Evolutionary conservation across 2,113 vertebrate genomes (phyloP).

Genomic region (Bombycilla garrulus): DNA sequence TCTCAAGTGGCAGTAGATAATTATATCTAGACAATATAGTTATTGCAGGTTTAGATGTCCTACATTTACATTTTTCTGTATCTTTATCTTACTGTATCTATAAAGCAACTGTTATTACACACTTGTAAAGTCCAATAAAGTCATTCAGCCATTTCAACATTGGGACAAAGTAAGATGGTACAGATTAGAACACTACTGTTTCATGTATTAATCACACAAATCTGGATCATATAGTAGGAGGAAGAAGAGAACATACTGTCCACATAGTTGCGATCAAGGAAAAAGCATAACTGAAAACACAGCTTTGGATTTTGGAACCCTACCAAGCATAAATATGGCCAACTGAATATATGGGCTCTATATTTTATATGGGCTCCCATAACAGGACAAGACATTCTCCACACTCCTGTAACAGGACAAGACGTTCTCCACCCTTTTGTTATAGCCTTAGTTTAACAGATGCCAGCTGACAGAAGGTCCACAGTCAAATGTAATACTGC

Average conservation of each 20-base stretch:
- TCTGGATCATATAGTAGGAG: not conserved
- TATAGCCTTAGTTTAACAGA: not conserved
- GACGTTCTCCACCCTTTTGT: not conserved
- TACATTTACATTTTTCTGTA: not conserved
- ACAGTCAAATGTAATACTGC: not conserved
- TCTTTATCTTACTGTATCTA: not conserved
- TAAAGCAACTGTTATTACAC: not conserved
- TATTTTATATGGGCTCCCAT: not conserved
- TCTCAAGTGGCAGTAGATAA: not conserved
- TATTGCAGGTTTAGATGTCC: not conserved
- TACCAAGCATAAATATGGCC: not conserved
- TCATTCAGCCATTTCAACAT: not conserved
- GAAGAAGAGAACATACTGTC: not conserved
- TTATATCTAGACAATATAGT: not conserved
- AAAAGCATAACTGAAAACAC: not conserved
- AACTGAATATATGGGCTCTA: not conserved
- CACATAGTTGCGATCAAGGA: not conserved
- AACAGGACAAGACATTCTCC: not conserved
- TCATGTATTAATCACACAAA: not conserved
- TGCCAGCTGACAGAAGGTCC: not conserved
- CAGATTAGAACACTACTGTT: not conserved
- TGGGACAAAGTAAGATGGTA: not conserved
- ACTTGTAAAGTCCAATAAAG: not conserved
- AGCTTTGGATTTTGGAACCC: not conserved
- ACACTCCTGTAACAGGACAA: not conserved